A percentile compares a stretch with the other conserved stretches of the same genome.
Conservation (phyloP, 1,140 invertebrate species). For the Microplitis mediator region DNA sequence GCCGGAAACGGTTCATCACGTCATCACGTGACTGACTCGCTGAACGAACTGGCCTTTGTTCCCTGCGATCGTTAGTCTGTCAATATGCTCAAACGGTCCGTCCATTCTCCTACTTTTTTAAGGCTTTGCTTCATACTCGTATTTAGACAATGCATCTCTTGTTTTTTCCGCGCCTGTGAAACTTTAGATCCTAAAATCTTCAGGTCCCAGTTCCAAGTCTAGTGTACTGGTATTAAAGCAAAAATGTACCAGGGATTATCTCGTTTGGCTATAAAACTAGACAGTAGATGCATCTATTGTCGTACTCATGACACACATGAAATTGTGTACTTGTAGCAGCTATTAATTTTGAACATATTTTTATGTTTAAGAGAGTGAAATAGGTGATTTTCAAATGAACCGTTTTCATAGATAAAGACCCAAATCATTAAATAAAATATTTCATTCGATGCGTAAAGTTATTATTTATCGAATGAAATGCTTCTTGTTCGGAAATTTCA, state of each 20-base stretch:
- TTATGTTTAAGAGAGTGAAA: neutral
- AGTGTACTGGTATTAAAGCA: no score
- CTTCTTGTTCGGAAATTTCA: no score
- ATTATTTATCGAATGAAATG: no score
- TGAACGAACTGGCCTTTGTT: constrained; percentile 60
- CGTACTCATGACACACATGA: neutral
- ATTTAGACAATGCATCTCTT: constrained; percentile 56
- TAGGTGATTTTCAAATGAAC: no score
- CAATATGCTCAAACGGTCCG: constrained; percentile 61
- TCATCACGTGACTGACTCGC: constrained; percentile 54
- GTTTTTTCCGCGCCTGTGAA: constrained; percentile 57
- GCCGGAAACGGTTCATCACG: constrained; percentile 61
- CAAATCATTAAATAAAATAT: no score
- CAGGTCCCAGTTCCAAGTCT: no score
- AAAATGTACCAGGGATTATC: neutral
- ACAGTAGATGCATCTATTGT: neutral
- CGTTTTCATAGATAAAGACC: no score
- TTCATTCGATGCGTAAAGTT: no score
- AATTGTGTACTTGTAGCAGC: neutral
- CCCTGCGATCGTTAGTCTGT: constrained; percentile 61
- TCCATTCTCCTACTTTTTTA: constrained; percentile 3
- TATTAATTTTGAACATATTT: neutral
- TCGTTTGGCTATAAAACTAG: neutral
- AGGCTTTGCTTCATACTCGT: constrained; percentile 12
- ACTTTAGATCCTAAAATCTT: constrained; percentile 45